Percentiles rank a stretch among this genome's conserved stretches.
Evolutionary conservation across 2,113 vertebrate species (phyloP).

Genomic region (Lepisosteus osseus): DNA sequence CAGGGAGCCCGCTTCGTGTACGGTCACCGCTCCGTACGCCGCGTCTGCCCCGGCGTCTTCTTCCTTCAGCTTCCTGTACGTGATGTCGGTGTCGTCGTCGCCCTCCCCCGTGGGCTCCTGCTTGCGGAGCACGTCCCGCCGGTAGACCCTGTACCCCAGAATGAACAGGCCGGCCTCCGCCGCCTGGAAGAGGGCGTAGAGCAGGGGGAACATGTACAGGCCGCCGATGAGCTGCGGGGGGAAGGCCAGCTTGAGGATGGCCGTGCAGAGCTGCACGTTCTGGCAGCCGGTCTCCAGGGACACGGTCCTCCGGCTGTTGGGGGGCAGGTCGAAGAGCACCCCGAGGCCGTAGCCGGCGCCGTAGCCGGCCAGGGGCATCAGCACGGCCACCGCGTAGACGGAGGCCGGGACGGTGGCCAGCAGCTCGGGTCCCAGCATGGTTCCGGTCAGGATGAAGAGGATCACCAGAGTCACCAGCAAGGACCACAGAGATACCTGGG

Average conservation of each 20-base stretch:
- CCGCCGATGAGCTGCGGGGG: slow-evolving; percentile 83
- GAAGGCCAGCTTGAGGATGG: slow-evolving; percentile 94
- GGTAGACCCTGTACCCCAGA: slow-evolving; percentile 81
- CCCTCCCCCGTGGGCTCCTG: slow-evolving; percentile 65
- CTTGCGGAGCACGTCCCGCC: slow-evolving; percentile 77
- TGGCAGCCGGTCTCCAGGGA: slow-evolving; percentile 95
- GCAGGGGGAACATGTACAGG: slow-evolving; percentile 96
- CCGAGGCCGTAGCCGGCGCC: slow-evolving; percentile 87
- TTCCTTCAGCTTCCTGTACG: slow-evolving; percentile 86
- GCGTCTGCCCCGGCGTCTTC: slow-evolving; percentile 76
- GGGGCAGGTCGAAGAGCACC: slow-evolving; percentile 76
- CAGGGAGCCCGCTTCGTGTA: slow-evolving; percentile 65
- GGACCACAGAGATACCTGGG: slow-evolving; percentile 92
- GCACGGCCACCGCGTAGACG: slow-evolving; percentile 84
- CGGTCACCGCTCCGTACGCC: slow-evolving; percentile 80
- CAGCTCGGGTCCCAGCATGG: slow-evolving; percentile 89
- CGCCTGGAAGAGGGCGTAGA: slow-evolving; percentile 92
- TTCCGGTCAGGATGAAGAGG: slow-evolving; percentile 92
- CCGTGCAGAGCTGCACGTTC: slow-evolving; percentile 95
- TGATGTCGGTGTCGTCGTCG: slow-evolving; percentile 79
- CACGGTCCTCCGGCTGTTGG: slow-evolving; percentile 82
- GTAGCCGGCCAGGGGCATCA: slow-evolving; percentile 90
- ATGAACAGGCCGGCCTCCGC: slow-evolving; percentile 90
- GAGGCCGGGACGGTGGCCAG: slow-evolving; percentile 82
- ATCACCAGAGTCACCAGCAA: slow-evolving; percentile 84